A percentile compares a stretch with the other conserved stretches of the same genome.
phyloP scores from a whole-genome alignment of 2,888 invertebrate species.

The Prenolepis imparis region DNA sequence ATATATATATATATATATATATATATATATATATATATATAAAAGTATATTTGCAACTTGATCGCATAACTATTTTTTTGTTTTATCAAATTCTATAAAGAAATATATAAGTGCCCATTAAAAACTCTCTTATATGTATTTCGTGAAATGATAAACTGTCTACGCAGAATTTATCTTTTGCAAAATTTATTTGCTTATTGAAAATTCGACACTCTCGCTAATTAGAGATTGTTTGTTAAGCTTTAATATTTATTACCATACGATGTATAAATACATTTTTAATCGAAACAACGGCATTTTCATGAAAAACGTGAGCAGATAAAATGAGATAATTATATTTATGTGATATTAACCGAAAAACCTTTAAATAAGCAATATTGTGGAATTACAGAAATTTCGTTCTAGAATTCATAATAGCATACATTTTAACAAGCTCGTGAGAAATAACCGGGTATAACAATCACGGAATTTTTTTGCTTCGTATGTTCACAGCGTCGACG shows the following conservation, averaged over 20 bases:
- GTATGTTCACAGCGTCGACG: background rate
- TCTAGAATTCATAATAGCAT: constrained; percentile 26
- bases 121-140: background rate
- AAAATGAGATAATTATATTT: constrained; percentile 32
- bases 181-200: constrained; percentile 19
- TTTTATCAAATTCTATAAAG: constrained; percentile 7
- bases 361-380: constrained; percentile 40
- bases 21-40: background rate
- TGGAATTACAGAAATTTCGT: constrained; percentile 13
- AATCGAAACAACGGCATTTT: constrained; percentile 17
- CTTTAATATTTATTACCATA: constrained; percentile 24
- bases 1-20: background rate
- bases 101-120: background rate
- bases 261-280: constrained; percentile 20
- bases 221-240: constrained; percentile 33
- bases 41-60: constrained; percentile 21
- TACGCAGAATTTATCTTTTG: background rate
- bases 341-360: constrained; percentile 17
- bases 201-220: constrained; percentile 30
- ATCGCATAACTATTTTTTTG: background rate
- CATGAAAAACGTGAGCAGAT: constrained; percentile 23
- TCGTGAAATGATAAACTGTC: background rate
- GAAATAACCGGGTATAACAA: constrained; percentile 15
- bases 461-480: constrained; percentile 4
- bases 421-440: constrained; percentile 39